Conservation (phyloP, 2,113 vertebrate genomes). For the Oryzias celebensis region DNA sequence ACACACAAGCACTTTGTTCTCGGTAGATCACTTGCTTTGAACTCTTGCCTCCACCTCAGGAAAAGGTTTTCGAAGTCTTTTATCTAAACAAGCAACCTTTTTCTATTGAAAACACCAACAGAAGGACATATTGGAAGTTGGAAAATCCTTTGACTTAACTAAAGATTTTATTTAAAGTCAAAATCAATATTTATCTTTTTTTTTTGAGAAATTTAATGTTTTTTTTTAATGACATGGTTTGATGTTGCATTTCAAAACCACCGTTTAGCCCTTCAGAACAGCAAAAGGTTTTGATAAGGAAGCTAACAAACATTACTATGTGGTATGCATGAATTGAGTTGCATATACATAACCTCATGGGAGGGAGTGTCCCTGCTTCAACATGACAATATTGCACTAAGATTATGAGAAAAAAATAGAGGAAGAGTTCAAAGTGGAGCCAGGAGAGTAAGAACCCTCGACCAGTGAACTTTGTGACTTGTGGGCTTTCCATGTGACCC, state of each 20-base stretch:
- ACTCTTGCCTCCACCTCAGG: constrained; percentile 24
- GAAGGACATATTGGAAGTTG: too few species aligned
- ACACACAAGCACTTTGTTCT: constrained; percentile 50
- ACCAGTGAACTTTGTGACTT: constrained; percentile 67
- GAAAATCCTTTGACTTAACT: not conserved
- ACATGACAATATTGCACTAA: constrained; percentile 33
- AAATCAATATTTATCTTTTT: not conserved
- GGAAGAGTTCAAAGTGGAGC: constrained; percentile 57
- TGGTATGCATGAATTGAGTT: not conserved
- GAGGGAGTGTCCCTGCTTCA: constrained; percentile 16
- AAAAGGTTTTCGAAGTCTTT: constrained; percentile 17
- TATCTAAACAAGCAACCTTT: constrained; percentile 9
- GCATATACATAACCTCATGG: constrained; percentile 9
- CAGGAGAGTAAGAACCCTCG: constrained; percentile 49
- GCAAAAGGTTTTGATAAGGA: too few species aligned
- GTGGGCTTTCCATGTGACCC: constrained; percentile 64
- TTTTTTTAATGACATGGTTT: too few species aligned
- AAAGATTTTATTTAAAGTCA: not conserved
- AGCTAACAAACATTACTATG: not conserved
- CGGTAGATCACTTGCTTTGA: constrained; percentile 35
- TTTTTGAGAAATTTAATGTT: too few species aligned
- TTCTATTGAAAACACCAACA: constrained; percentile 6
- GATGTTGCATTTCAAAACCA: too few species aligned
- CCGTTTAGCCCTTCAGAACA: too few species aligned
- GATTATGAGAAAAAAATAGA: constrained; percentile 32